phyloP scores from a whole-genome alignment of 2,888 invertebrate genomes.

The Caenorhabditis sinica region DNA sequence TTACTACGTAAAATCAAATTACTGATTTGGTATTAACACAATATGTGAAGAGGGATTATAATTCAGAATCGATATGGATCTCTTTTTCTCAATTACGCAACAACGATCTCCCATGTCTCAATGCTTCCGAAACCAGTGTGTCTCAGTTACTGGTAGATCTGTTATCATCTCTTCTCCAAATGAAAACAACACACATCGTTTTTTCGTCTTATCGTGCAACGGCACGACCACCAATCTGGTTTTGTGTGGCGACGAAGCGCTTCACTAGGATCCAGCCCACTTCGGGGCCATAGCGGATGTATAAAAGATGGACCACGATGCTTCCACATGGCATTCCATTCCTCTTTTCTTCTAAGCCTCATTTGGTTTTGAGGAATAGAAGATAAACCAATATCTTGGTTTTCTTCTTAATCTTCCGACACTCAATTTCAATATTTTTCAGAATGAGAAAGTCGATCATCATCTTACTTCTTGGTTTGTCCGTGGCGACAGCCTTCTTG shows the following conservation, averaged over 20 bases:
- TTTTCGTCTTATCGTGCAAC: constrained; percentile 51
- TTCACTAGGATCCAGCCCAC: constrained; percentile 25
- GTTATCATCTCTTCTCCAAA: constrained; percentile 35
- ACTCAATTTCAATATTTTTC: background rate
- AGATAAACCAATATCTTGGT: background rate
- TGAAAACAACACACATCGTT: constrained; percentile 33
- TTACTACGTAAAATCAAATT: background rate
- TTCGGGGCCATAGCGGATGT: constrained; percentile 17
- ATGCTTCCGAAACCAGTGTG: constrained; percentile 39
- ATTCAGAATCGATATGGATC: constrained; percentile 8
- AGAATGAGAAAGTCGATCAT: constrained; percentile 60
- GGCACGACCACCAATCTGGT: constrained; percentile 43
- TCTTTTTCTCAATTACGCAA: constrained; percentile 35
- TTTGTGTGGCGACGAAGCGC: constrained; percentile 34
- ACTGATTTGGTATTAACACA: constrained; percentile 28
- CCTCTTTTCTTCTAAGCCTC: constrained; percentile 9
- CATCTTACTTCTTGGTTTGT: constrained; percentile 55
- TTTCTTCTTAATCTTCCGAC: background rate
- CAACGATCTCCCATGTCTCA: constrained; percentile 28
- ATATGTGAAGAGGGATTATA: background rate
- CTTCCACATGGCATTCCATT: constrained; percentile 53
- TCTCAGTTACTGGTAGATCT: constrained; percentile 51
- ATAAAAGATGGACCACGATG: constrained; percentile 58
- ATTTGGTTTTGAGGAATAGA: background rate
- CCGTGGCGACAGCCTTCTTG: constrained; percentile 57